Evolutionary conservation across 2,113 vertebrate genomes (phyloP).

Genomic region (Stigmatopora nigra): DNA sequence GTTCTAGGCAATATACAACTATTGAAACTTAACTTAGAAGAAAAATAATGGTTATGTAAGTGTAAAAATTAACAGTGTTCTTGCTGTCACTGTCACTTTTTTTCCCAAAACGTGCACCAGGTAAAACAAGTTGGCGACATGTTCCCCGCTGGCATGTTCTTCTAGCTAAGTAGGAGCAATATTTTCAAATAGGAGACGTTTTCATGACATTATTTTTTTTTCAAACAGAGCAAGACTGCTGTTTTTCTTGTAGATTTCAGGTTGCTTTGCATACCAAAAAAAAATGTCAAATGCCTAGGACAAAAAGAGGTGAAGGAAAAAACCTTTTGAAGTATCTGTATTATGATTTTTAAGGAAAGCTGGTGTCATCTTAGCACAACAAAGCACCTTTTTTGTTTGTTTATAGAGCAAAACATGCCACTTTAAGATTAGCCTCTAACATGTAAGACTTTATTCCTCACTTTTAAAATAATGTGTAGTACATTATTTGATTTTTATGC

Average conservation of each 20-base stretch:
- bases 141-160: constrained; percentile 9
- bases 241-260: background rate
- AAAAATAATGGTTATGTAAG: no score
- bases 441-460: background rate
- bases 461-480: background rate
- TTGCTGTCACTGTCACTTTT: background rate
- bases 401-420: background rate
- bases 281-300: background rate
- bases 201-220: background rate
- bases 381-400: background rate
- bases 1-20: no score
- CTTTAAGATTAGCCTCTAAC: background rate
- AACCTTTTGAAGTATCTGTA: background rate
- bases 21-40: no score
- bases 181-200: background rate
- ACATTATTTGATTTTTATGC: no score
- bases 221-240: background rate
- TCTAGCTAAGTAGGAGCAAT: constrained; percentile 27
- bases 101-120: background rate
- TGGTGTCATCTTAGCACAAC: background rate
- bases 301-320: background rate
- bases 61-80: background rate
- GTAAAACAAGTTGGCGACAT: constrained; percentile 4
- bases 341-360: background rate
- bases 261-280: background rate